Evolutionary conservation across 2,888 invertebrate species (phyloP).

Genomic region (Clepsis dumicolana): DNA sequence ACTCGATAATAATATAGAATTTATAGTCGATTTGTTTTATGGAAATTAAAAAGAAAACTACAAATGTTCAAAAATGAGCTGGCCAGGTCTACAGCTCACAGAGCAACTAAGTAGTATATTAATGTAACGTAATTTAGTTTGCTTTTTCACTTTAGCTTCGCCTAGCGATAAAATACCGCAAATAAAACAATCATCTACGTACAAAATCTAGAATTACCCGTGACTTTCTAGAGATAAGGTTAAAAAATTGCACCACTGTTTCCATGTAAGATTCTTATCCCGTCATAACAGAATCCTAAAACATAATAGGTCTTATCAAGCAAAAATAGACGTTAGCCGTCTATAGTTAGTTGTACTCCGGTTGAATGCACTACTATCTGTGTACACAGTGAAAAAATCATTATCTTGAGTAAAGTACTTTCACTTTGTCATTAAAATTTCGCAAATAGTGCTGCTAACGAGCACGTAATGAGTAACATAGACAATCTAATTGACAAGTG

Average conservation of each 20-base stretch:
- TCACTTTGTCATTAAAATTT: slow-evolving; percentile 23
- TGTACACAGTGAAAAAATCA: slow-evolving; percentile 14
- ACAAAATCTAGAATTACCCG: background rate
- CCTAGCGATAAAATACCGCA: background rate
- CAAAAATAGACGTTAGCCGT: background rate
- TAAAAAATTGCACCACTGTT: background rate
- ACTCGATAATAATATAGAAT: too few relatives aligned
- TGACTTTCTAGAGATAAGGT: background rate
- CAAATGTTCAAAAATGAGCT: too few relatives aligned
- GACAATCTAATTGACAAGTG: slow-evolving; percentile 9
- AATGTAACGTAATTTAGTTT: background rate
- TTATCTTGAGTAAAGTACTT: slow-evolving; percentile 18
- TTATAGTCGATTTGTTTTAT: too few relatives aligned
- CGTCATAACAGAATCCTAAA: background rate
- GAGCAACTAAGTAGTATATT: background rate
- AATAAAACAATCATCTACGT: background rate
- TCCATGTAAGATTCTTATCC: background rate
- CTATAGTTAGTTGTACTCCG: background rate
- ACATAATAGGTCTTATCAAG: background rate
- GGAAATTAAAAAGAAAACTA: too few relatives aligned
- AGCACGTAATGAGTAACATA: slow-evolving; percentile 3
- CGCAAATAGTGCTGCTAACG: slow-evolving; percentile 16
- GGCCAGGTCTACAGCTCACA: too few relatives aligned
- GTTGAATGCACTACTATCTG: slow-evolving; percentile 32
- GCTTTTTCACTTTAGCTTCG: background rate